Conservation (phyloP, 1,140 invertebrate species). For the Habropoda laboriosa region DNA sequence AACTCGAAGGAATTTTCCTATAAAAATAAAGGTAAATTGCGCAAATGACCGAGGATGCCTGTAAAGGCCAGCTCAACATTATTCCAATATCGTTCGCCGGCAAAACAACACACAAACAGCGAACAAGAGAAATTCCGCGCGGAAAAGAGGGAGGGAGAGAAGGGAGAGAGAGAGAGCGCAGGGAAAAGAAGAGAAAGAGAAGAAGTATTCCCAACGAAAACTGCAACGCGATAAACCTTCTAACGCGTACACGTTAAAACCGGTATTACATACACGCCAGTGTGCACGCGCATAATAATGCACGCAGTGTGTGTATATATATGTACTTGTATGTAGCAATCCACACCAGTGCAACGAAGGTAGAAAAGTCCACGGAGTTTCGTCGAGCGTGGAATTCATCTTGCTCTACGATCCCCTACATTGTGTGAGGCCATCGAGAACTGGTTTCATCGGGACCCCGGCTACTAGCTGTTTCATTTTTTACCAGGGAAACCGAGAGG, state of each 20-base stretch:
- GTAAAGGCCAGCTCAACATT: neutral
- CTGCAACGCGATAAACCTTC: slow-evolving; percentile 49
- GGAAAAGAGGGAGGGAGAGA: neutral
- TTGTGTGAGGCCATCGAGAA: slow-evolving; percentile 59
- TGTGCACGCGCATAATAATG: slow-evolving; percentile 35
- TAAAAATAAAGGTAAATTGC: too few species aligned
- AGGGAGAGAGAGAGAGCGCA: too few species aligned
- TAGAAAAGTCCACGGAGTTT: slow-evolving; percentile 46
- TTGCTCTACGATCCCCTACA: slow-evolving; percentile 54
- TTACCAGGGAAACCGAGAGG: slow-evolving; percentile 47
- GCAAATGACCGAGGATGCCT: slow-evolving; percentile 40
- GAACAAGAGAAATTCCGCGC: slow-evolving; percentile 18
- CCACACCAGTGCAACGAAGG: neutral
- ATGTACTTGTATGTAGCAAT: too few species aligned
- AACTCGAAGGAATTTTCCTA: too few species aligned
- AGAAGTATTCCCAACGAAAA: slow-evolving; percentile 37
- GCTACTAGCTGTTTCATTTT: slow-evolving; percentile 44
- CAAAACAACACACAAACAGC: neutral
- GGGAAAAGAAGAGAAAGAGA: neutral
- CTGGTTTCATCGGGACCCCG: slow-evolving; percentile 55
- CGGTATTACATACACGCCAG: slow-evolving; percentile 47
- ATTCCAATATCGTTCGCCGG: slow-evolving; percentile 36
- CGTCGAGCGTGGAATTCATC: slow-evolving; percentile 59
- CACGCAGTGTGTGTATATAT: neutral
- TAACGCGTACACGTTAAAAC: slow-evolving; percentile 52